Evolutionary conservation across 2,888 invertebrate species (phyloP), one percentile per base, ranked within the genome.

Genomic region (Sinopyrophorus schimmeli): DNA sequence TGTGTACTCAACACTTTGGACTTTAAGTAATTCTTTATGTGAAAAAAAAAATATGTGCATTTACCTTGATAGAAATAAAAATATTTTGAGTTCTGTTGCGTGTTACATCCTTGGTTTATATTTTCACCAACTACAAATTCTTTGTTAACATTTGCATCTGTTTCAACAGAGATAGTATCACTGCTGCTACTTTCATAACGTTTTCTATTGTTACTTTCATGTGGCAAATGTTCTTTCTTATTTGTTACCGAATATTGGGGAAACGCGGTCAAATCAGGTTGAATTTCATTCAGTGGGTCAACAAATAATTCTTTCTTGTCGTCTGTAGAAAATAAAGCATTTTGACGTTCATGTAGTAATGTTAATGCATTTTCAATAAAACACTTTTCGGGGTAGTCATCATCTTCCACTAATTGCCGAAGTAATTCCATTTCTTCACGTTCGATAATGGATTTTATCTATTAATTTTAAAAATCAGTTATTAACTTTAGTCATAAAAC

Each of bases 331-430:
- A 16, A n/a, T 10, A 10, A 26, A 1, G 14, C n/a, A 9, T 2
- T 5, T 37, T 37, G 14, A 4, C 87, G 77, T 37, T 73, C 65
- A 42, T 76, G 75, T 5, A 92, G 74, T 67, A 87, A 80, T 35
- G 80, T 72, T 35, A 94, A 72, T 7, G 95, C 95, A 73, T 91
- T 83, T 67, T 93, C 86, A 56, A 94, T 83, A 66, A 89, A 96
- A 61, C 88, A 84, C 63, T 84, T 81, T 75, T 96, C 95, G 1
- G 92, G 88, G 62, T 84, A 84, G 56, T 84, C 81, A 58, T 83
- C 82, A 67, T 87, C 86, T 37, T 83, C 83, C 3, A 64, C 62
- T 39, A 85, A 74, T 66, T 84, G 83, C 2, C 70, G 68, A 55
- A 79, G 64, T 37, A 94, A 76, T 67, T 90, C 89, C 2, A 63